phyloP scores from a whole-genome alignment of 2,113 vertebrate species.

The Thunnus thynnus region DNA sequence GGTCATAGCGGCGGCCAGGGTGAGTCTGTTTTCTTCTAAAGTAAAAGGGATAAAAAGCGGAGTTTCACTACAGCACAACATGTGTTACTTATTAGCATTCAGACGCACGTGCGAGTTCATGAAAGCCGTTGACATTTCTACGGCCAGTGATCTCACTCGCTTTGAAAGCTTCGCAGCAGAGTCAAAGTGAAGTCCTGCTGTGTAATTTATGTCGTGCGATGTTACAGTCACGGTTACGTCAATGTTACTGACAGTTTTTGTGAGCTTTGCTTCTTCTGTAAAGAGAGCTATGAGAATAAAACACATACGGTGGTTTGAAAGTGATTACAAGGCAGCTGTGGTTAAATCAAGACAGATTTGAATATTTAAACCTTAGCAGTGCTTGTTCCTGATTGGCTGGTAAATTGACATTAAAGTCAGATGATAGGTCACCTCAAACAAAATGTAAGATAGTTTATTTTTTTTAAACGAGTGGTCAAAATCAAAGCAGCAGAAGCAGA shows the following conservation, averaged over 20 bases:
- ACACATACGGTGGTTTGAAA: no score
- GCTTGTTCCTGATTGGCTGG: no score
- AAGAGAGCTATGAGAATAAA: no score
- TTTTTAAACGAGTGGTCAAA: no score
- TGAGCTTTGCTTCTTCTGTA: neutral
- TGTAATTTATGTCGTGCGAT: slow-evolving; percentile 5
- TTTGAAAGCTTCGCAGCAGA: neutral
- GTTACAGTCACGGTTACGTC: neutral
- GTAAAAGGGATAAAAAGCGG: neutral
- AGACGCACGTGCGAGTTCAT: neutral
- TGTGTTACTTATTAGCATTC: neutral
- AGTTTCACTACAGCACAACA: neutral
- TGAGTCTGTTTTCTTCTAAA: slow-evolving; percentile 73
- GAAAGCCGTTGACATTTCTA: neutral
- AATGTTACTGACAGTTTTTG: neutral
- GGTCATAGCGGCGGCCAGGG: slow-evolving; percentile 89
- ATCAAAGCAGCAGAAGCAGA: no score
- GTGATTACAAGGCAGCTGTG: no score
- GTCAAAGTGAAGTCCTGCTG: neutral
- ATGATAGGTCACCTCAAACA: no score
- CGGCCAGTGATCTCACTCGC: neutral
- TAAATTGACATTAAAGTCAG: no score
- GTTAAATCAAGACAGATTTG: no score
- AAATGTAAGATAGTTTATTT: no score
- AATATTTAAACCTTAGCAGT: no score